Percentiles rank a stretch among this genome's conserved stretches.
Evolutionary conservation across 2,113 vertebrate genomes (phyloP).

Genomic region (Chitala chitala): DNA sequence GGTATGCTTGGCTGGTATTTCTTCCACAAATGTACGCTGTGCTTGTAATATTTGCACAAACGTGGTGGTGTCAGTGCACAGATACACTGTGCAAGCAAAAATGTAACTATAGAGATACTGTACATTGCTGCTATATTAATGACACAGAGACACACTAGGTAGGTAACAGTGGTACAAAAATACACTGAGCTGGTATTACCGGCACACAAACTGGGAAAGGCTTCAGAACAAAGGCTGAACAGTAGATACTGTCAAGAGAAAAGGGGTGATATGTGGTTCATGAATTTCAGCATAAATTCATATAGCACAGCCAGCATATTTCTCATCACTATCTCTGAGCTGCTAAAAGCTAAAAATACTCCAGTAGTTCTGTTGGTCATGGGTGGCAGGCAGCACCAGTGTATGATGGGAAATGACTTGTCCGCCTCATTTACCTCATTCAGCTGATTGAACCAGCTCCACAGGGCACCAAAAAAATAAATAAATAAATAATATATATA

Average conservation of each 20-base stretch:
- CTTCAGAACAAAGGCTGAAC: not conserved
- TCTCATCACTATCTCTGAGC: not conserved
- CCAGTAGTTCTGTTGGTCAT: not conserved
- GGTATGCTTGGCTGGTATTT: not conserved
- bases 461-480: not conserved
- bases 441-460: not conserved
- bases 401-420: slow-evolving; percentile 8
- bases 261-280: not conserved
- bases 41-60: not conserved
- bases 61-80: not conserved
- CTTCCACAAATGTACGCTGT: not conserved
- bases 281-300: slow-evolving; percentile 4
- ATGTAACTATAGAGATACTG: too few species aligned
- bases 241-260: not conserved
- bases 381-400: not conserved
- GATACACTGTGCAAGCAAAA: too few species aligned
- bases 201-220: not conserved
- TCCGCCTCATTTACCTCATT: not conserved
- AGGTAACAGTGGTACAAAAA: not conserved
- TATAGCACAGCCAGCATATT: not conserved
- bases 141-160: not conserved
- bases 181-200: not conserved
- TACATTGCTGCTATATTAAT: too few species aligned
- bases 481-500: slow-evolving; percentile 5
- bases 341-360: not conserved